Evolutionary conservation across 2,888 invertebrate species (phyloP), one percentile per base, ranked within the genome.

Genomic region (Microctonus brassicae): DNA sequence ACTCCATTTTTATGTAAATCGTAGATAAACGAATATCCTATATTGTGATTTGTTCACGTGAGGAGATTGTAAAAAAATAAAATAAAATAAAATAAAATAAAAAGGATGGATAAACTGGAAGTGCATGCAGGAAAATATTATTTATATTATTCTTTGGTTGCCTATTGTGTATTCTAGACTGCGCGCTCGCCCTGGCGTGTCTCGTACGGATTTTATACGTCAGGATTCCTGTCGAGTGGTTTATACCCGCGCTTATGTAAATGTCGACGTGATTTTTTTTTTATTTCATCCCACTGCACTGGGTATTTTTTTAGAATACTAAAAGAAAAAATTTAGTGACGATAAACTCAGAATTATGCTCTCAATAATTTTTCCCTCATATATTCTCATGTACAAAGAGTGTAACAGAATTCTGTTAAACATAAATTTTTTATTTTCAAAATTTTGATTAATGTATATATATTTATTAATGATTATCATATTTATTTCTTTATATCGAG

Each of bases 171-270:
- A 87, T 87, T 87, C 87, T 47, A 84, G 82, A 81, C 81, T 82
- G 81, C 82, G 83, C 80, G 75, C 75, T 81, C 70, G 74, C 68
- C 9, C 17, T 7, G 17, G 20, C 20, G 47, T 47, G 69, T 63
- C 65, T 62, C 79, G 76, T 67, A 77, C 80, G 82, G 82, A 82
- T 84, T 87, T 81, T 84, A 47, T 47, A 84, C 83, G 82, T 82
- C 81, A 83, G 85, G 84, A 84, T 86, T 85, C 83, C 82, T 81
- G 85, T 81, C 85, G 85, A 84, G 86, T 87, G 87, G 83, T 87
- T 87, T 87, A 87, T 87, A 84, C 85, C 84, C 84, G 82, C 86
- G 86, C 86, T 87, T 87, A 87, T 87, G 87, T 85, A 86, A 87
- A 86, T 87, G 84, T 82, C 80, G 85, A 87, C 87, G 86, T 87